Base-by-base conservation (phyloP, 2,113 vertebrate genomes). In the Menura novaehollandiae region DNA sequence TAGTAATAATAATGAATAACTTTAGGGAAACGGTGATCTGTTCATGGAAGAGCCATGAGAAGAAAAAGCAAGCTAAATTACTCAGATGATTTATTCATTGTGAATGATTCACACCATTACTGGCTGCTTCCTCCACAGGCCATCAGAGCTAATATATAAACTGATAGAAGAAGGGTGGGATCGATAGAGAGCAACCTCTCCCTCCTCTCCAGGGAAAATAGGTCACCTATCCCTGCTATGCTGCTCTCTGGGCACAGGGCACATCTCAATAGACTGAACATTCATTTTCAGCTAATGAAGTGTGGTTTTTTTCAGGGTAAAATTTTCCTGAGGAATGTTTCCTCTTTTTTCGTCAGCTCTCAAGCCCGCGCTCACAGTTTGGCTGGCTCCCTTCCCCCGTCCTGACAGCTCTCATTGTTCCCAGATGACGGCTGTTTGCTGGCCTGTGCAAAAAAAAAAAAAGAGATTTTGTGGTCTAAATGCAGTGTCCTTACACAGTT, bases 341-440 rank as follows among this genome's bases (percentile, higher is more conserved):
- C 63, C 47, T 88, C 74, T 85, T 71, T 84, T 20, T 52, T 22
- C 15, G 11, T 64, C 18, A 0, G 47, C 55, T 91, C 72, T 88
- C 1, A 7, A 83, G 88, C 67, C 69, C 0, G 0, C 0, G 30
- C 72, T 88, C 2, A 1, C 67, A 93, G 59, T 97, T 95, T 85
- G 89, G 59, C 76, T 1, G 3, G 27, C 69, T 93, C 88, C 78
- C 88, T 93, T 88, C 78, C 79, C 82, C 79, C 3, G 15, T 90
- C 82, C 85, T 95, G 93, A 95, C 88, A 94, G 93, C 60, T 96
- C 83, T 92, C 96, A 94, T 95, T 93, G 82, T 94, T 96, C 73
- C 75, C 95, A 95, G 72, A 96, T 93, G 91, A 94, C 90, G 88
- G 78, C 88, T 93, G 87, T 89, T 88, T 85, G 88, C 55, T 2